A percentile compares a stretch with the other conserved stretches of the same genome.
Evolutionary conservation across 1,140 invertebrate genomes (phyloP).

Genomic region (Limonius californicus): DNA sequence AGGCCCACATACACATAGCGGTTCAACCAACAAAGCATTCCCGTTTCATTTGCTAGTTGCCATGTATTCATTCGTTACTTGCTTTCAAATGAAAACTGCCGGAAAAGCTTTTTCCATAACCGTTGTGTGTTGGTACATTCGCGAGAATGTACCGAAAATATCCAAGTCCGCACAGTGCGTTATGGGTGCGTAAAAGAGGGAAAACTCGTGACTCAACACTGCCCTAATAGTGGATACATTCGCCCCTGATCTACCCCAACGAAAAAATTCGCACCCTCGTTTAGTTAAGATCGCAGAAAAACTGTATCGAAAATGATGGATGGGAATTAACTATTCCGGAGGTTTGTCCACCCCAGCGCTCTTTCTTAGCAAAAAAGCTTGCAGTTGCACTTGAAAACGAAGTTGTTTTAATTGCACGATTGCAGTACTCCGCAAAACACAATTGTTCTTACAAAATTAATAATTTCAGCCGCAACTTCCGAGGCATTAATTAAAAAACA

Average conservation of each 20-base stretch:
- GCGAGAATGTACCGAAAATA: not conserved
- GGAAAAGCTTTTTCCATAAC: constrained; percentile 25
- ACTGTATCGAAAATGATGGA: not conserved
- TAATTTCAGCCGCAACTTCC: not conserved
- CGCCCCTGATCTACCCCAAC: constrained; percentile 2
- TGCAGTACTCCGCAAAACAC: not conserved
- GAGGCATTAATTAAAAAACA: constrained; percentile 1
- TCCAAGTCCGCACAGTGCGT: not conserved
- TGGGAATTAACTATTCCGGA: no score
- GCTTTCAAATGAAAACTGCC: constrained; percentile 31
- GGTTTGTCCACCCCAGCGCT: not conserved
- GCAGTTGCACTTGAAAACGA: not conserved
- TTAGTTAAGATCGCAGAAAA: not conserved
- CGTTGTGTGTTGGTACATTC: not conserved
- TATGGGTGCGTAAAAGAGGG: not conserved
- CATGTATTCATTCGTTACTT: constrained; percentile 22
- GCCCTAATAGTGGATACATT: not conserved
- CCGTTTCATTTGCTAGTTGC: constrained; percentile 30
- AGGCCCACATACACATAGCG: constrained; percentile 25
- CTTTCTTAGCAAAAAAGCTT: not conserved
- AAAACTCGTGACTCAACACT: not conserved
- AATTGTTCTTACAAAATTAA: constrained; percentile 3
- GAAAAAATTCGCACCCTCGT: not conserved
- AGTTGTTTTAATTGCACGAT: constrained; percentile 2
- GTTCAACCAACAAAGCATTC: constrained; percentile 26